Evolutionary conservation across 2,113 vertebrate species (phyloP).

Genomic region (Thalassarche chlororhynchos): DNA sequence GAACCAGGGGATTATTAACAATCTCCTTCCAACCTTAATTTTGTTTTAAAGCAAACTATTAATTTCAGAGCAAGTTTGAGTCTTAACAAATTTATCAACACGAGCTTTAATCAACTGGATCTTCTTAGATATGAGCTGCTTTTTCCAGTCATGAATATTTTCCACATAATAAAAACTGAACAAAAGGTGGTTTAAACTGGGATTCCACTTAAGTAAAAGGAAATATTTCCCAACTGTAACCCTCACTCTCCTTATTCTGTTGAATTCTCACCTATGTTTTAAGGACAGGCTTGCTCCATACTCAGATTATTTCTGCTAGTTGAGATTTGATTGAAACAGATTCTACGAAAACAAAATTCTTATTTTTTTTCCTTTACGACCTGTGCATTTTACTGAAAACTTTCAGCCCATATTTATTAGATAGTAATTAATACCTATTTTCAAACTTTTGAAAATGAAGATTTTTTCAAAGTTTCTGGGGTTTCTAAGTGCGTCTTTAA

Average conservation of each 20-base stretch:
- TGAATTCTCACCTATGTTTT: background rate
- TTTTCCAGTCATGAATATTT: background rate
- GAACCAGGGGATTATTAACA: background rate
- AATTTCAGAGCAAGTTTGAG: background rate
- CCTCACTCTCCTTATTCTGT: background rate
- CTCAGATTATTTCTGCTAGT: background rate
- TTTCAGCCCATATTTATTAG: background rate
- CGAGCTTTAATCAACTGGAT: background rate
- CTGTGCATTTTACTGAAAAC: background rate
- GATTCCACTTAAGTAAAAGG: conserved; percentile 45
- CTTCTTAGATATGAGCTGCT: background rate
- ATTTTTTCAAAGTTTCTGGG: background rate
- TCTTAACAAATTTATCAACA: background rate
- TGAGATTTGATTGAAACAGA: background rate
- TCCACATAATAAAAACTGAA: background rate
- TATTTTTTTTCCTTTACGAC: background rate
- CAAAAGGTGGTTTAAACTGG: conserved; percentile 50
- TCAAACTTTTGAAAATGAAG: background rate
- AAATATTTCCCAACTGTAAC: background rate
- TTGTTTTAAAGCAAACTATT: background rate
- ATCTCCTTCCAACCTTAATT: background rate
- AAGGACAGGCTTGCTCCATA: background rate
- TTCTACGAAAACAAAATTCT: background rate
- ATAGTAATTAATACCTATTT: background rate
- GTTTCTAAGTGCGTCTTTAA: background rate